Base-by-base conservation (phyloP, 2,797 vertebrate species). In the Hypotaenidia okinawae region DNA sequence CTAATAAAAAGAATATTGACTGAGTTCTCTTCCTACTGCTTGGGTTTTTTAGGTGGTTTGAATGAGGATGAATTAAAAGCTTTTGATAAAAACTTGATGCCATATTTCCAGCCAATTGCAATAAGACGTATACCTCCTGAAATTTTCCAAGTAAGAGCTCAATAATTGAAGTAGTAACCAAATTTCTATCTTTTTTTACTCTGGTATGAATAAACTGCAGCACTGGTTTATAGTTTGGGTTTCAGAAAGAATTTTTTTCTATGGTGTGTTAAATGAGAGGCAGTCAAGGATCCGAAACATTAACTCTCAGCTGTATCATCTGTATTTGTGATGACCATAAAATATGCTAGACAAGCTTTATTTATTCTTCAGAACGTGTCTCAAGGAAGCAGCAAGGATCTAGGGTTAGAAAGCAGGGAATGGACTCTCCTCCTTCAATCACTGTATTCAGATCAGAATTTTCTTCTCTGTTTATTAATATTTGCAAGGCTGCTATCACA, bases 121-220 rank as follows among this genome's bases (percentile, higher is more conserved):
- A 87, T 98, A 90, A 97, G 93, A 86, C 32, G n/a, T 35, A 97
- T 98, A 83, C 98, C 98, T 89, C 96, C 95, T 74, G 97, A 98
- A 94, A 96, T 94, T 67, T 98, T 98, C 95, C 97, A 97, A 96
- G 98, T 98, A 98, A 98, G 97, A 96, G 30, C 43, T 70, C 33
- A 11, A 37, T 92, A 87, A 82, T 49, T 93, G 78, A 91, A 94
- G 70, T 94, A 87, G 52, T 76, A 62, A 68, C 32, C 27, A 51
- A 82, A 55, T 87, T 92, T 84, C 61, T 89, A 14, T 78, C 5
- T 9, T 24, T 96, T 95, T 95, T 81, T 72, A 49, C 25, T 91
- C 43, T 32, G 25, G 22, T 64, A 19, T 61, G 91, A 91, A 59
- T 68, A 83, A 93, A 58, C 16, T 61, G 18, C 49, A 90, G 54